Evolutionary conservation across 2,797 vertebrate species (phyloP).

Genomic region (Bucorvus abyssinicus): DNA sequence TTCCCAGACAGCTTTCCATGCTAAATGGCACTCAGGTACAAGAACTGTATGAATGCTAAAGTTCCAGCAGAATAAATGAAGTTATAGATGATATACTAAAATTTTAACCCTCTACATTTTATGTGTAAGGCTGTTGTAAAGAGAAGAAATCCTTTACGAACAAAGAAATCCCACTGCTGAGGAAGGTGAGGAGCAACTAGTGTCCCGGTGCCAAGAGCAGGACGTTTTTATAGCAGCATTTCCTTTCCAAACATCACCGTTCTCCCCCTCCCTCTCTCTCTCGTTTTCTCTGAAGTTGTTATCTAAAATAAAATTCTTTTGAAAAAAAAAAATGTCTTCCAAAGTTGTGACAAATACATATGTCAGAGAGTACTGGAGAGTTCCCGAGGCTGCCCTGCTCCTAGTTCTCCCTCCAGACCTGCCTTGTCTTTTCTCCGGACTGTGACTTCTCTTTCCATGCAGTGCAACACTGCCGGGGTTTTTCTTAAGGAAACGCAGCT

Average conservation of each 20-base stretch:
- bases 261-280: background rate
- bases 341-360: background rate
- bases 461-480: fast-evolving
- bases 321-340: background rate
- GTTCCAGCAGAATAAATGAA: background rate
- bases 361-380: background rate
- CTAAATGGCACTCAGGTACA: background rate
- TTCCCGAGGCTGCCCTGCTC: background rate
- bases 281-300: background rate
- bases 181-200: background rate
- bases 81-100: background rate
- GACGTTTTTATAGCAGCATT: background rate
- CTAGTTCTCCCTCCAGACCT: background rate
- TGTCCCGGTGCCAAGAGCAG: background rate
- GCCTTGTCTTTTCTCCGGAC: background rate
- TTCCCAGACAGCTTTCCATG: background rate
- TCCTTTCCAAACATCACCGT: background rate
- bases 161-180: background rate
- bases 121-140: background rate
- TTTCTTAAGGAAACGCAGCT: background rate
- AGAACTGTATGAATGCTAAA: background rate
- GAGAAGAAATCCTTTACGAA: background rate
- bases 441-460: background rate
- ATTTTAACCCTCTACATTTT: background rate
- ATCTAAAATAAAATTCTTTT: background rate